Percentiles rank a stretch among this genome's conserved stretches.
phyloP scores from a whole-genome alignment of 2,113 vertebrate genomes.

The Thalassoma bifasciatum region DNA sequence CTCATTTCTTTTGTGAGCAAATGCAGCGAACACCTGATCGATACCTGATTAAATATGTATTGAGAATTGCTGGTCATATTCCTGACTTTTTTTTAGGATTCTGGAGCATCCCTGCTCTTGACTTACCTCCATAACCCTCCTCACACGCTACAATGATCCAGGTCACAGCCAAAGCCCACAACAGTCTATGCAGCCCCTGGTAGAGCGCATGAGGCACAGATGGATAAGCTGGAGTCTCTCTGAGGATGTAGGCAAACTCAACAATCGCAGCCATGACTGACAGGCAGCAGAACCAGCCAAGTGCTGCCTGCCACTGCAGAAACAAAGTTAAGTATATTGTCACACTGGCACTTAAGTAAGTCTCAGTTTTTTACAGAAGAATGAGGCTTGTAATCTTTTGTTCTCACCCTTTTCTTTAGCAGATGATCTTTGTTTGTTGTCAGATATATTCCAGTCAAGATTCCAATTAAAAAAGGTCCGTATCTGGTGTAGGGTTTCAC shows the following conservation, averaged over 20 bases:
- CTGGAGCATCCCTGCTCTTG: neutral
- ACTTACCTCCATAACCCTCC: constrained; percentile 87
- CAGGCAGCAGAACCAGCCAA: constrained; percentile 84
- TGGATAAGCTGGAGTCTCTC: constrained; percentile 66
- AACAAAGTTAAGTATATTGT: constrained; percentile 1
- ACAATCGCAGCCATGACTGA: constrained; percentile 78
- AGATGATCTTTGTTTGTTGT: constrained; percentile 73
- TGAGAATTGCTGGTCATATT: neutral
- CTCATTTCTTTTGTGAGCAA: no score
- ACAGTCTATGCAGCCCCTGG: constrained; percentile 85
- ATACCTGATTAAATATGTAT: neutral
- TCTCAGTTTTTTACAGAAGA: neutral
- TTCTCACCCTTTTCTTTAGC: constrained; percentile 82
- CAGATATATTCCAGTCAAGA: constrained; percentile 83
- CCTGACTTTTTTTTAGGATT: no score
- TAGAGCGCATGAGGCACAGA: constrained; percentile 80
- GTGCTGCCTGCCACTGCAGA: constrained; percentile 80
- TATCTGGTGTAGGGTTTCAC: constrained; percentile 87
- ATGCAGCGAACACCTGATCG: no score
- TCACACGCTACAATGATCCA: constrained; percentile 88
- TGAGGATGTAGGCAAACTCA: constrained; percentile 78
- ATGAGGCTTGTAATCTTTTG: neutral
- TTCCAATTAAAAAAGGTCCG: constrained; percentile 87
- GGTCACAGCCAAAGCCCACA: constrained; percentile 84
- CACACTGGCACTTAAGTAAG: neutral